These are phyloP conservation scores for Caenorhabditis tropicalis DNA, from an alignment of 1,140 invertebrate genomes.

Conservation along the genomic window DNA sequence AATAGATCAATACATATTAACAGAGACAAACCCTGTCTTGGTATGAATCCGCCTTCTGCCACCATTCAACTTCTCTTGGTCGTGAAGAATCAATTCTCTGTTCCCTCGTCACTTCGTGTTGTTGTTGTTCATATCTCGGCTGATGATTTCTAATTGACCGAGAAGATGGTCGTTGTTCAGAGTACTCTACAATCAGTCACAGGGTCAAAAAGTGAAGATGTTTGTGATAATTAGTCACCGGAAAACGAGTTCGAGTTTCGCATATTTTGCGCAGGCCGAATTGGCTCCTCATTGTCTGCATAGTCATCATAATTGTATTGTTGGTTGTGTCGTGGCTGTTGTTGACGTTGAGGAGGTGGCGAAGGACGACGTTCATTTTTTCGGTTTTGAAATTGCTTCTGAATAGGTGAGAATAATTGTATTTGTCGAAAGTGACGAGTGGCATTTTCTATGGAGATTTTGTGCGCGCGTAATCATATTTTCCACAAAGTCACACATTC, in stretches of 20 bases:
- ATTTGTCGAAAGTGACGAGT: background rate
- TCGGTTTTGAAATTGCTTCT: background rate
- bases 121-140: conserved; percentile 36
- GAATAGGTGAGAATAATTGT: background rate
- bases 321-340: background rate
- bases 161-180: background rate
- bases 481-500: background rate
- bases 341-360: background rate
- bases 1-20: background rate
- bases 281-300: conserved; percentile 3
- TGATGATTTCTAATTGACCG: conserved; percentile 16
- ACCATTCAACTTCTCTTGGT: conserved; percentile 50
- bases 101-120: background rate
- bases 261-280: background rate
- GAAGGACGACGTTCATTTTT: conserved; percentile 17
- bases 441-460: background rate
- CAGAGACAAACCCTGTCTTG: background rate
- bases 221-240: background rate
- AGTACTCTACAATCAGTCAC: background rate
- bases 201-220: background rate
- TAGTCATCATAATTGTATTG: background rate
- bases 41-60: conserved; percentile 43
- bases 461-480: background rate
- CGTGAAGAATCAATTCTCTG: conserved; percentile 27
- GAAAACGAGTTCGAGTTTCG: conserved; percentile 5